phyloP scores from a whole-genome alignment of 2,797 vertebrate species.

The Scolopax rusticola region DNA sequence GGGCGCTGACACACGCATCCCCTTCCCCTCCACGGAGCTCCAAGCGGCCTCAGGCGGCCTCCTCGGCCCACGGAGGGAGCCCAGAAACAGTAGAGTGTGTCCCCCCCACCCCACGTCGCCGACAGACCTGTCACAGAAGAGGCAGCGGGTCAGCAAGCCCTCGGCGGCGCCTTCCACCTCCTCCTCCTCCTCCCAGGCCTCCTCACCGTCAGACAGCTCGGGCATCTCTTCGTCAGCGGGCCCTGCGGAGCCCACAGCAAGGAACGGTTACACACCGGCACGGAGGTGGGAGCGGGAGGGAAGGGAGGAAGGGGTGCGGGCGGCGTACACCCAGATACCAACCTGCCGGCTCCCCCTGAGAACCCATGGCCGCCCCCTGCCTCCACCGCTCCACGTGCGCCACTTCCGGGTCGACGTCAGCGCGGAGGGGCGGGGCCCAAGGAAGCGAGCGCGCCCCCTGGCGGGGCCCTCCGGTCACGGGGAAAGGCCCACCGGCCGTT shows the following conservation, averaged over 20 bases:
- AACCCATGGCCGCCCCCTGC: not conserved
- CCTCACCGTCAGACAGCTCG: constrained; percentile 82
- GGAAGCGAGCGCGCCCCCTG: not conserved
- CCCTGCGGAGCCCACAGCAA: not conserved
- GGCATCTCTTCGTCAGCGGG: constrained; percentile 29
- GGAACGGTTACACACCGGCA: rapidly evolving
- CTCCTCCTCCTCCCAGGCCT: constrained; percentile 77
- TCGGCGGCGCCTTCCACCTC: constrained; percentile 73
- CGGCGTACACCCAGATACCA: not conserved
- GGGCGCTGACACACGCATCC: not conserved
- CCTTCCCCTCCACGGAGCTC: rapidly evolving
- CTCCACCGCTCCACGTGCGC: not conserved
- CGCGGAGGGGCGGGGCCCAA: not conserved
- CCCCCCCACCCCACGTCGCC: no score
- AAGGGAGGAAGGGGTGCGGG: no score
- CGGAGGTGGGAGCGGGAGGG: rapidly evolving
- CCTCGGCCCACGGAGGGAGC: not conserved
- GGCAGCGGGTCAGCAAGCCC: constrained; percentile 77
- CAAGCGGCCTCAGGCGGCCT: not conserved
- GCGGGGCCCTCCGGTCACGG: not conserved
- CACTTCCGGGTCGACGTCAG: not conserved
- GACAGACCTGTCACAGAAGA: constrained; percentile 90
- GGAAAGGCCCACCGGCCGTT: not conserved
- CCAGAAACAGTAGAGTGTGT: no score
- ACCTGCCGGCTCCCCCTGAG: not conserved